Base-by-base conservation (phyloP, 2,113 vertebrate species). In the Eupsittula cactorum region DNA sequence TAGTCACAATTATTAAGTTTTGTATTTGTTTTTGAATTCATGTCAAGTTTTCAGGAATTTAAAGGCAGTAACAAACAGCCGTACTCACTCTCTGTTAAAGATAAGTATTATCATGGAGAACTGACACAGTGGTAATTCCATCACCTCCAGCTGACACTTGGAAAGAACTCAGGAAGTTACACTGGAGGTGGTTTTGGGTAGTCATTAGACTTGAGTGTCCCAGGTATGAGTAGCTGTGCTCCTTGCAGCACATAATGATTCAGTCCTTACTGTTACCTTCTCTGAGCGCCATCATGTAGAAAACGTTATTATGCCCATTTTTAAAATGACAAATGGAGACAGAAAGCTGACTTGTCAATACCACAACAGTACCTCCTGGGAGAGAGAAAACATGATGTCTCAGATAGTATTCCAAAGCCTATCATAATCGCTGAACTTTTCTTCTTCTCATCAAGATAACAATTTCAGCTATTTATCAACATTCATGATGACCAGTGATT, bases 401-500 rank as follows among this genome's bases (percentile, higher is more conserved):
- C 1, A 0, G 21, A 23, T 3, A 46, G 21, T 63, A 64, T 74
- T 46, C 68, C 0, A 1, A 39, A 29, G 35, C 31, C 53, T 35
- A 9, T 23, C 46, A 37, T 83, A 60, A 70, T 47, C 1, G 1
- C 42, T 35, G 42, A 83, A 47, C 55, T 13, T 57, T 79, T 70
- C 47, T 87, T 62, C 44, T 63, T 49, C 63, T 82, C 75, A 33
- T n/a, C 3, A 6, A 65, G 74, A 37, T 17, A 85, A 20, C 35
- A 3, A 76, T 64, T 94, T 75, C 77, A 83, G 64, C 50, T 86
- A 78, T 93, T 95, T 86, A 91, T 95, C 77, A 92, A 78, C 76
- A 88, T 88, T 64, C 75, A n/a, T 4, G 74, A 85, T 85, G 57
- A 79, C n/a, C 28, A 65, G 9, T 37, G 78, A 78, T 68, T 93